These are phyloP conservation scores for Platypus cylindrus DNA, from an alignment of 2,888 invertebrate genomes.

Conservation along the genomic window DNA sequence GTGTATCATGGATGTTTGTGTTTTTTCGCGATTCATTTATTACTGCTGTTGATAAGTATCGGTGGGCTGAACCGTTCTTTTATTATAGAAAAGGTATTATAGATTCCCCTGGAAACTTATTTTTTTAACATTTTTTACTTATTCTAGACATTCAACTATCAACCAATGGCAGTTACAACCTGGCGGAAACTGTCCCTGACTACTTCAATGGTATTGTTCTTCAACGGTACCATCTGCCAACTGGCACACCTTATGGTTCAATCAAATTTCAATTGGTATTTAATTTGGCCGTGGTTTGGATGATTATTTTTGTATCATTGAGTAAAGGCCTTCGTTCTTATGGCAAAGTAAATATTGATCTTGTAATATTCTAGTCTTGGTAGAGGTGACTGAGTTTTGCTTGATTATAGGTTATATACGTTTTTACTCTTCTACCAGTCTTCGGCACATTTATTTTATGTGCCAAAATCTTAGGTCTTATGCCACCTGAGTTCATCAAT, in stretches of 20 bases:
- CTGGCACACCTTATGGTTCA: conserved; percentile 40
- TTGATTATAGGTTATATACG: conserved; percentile 47
- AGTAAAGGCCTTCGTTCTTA: conserved; percentile 79
- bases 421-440: conserved; percentile 66
- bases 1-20: conserved; percentile 83
- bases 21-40: conserved; percentile 81
- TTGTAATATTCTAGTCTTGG: too few relatives aligned
- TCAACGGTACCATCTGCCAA: conserved; percentile 42
- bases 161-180: conserved; percentile 37
- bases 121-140: background rate
- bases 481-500: conserved; percentile 51
- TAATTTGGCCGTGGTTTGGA: conserved; percentile 82
- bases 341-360: conserved; percentile 46
- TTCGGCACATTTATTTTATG: conserved; percentile 61
- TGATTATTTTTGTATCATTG: conserved; percentile 74
- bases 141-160: conserved; percentile 21
- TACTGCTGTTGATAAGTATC: conserved; percentile 61
- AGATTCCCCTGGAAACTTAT: background rate
- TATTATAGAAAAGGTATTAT: conserved; percentile 51
- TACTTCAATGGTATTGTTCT: conserved; percentile 79
- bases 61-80: conserved; percentile 67
- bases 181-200: conserved; percentile 68
- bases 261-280: conserved; percentile 82
- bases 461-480: conserved; percentile 60
- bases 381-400: too few relatives aligned